Base-by-base conservation (phyloP, 2,113 vertebrate genomes). In the Butorides virescens region DNA sequence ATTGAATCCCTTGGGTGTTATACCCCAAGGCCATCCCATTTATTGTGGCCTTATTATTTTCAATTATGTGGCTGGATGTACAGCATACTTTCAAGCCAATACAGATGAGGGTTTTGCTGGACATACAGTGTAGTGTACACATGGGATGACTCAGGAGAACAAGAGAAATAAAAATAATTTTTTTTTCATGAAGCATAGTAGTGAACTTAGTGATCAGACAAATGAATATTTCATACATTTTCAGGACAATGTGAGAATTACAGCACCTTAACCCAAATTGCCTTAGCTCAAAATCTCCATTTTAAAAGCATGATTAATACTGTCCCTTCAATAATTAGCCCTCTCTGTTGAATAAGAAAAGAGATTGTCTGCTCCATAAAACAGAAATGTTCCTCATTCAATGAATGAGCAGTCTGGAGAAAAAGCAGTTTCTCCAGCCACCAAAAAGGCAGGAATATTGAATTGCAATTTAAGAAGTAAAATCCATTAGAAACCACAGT, bases 1-100 rank as follows among this genome's bases (percentile, higher is more conserved):
- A 98, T 98, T 98, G 97, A 98, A 98, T 98, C 98, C 97, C 98
- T 98, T 96, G 98, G 98, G 98, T 98, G 96, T 98, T 98, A 98
- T 98, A 98, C 98, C 98, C 98, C 95, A 98, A 98, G 98, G 98
- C 98, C 97, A 98, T 97, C 96, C 97, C 97, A 98, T 98, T 98
- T 98, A 98, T 97, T 84, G 90, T 98, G 97, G 97, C 97, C 97
- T 98, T 98, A 98, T 98, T 98, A 98, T 98, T 98, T 98, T 98
- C 98, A 98, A 98, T 98, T 98, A 98, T 78, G 96, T 97, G 96
- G 74, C 94, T 98, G 94, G 97, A 96, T 97, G 96, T 98, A 96
- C 92, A 96, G 97, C 97, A 97, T 98, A 97, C 96, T 97, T 98
- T 96, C 91, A 95, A 96, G 95, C 96, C 97, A 96, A 95, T 94